Evolutionary conservation across 2,113 vertebrate species (phyloP), one percentile per base, ranked within the genome.

Genomic region (Speoplatyrhinus poulsoni): DNA sequence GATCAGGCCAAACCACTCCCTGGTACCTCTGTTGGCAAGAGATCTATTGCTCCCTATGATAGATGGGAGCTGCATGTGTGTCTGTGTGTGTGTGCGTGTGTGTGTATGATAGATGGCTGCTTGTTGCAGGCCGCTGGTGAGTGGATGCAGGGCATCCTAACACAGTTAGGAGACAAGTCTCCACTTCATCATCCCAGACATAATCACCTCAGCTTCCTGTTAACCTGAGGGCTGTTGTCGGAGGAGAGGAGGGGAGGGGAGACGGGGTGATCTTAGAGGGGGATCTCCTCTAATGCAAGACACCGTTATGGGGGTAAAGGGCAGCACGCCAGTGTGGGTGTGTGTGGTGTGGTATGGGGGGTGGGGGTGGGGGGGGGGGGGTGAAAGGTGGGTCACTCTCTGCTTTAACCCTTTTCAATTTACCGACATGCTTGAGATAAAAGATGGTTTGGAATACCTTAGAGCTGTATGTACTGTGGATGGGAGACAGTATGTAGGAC

Each of bases 151-250:
- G 84, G 83, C 72, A 81, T 80, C 67, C 73, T 92, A 93, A 93
- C 77, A 76, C 58, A 83, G 89, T 93, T 93, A 93, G 66, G 77
- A 62, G 58, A 77, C 73, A 82, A 77, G 78, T 64, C 70, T 73
- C 85, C 88, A 93, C 90, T 93, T 92, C 89, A 92, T 93, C 92
- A 93, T 91, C 82, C 71, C 73, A 79, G 91, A 90, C 91, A 88
- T 92, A 91, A 93, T 91, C 90, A 85, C 80, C 88, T 91, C 90
- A 89, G 87, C 82, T 86, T 87, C 82, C 80, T 80, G 86, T 91
- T 91, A 92, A 89, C 80, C 72, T 64, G 84, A 88, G 83, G 87
- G 82, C 83, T 65, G 79, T 36, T 77, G 81, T 64, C 60, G 64
- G 61, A 77, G 71, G 55, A 72, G 82, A 67, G 63, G 82, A 77